Evolutionary conservation across 2,888 invertebrate genomes (phyloP).

Genomic region (Lithosia quadra): DNA sequence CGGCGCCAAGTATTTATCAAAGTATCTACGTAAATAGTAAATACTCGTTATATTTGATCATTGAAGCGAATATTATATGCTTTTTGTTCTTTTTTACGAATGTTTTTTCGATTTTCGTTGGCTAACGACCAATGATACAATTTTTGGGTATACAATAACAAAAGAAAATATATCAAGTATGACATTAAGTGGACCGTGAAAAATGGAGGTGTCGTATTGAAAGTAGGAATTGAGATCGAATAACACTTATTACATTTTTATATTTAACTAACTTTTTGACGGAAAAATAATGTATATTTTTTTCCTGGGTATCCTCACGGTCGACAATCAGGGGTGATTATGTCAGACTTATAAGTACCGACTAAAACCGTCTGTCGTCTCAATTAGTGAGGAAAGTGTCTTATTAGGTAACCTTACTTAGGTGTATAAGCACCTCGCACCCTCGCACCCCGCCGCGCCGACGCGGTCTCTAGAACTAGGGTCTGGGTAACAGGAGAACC

Average conservation of each 20-base stretch:
- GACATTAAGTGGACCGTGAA: slow-evolving; percentile 20
- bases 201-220: slow-evolving; percentile 23
- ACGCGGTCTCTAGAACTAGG: too few relatives aligned
- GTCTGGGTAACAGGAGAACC: too few relatives aligned
- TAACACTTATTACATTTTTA: neutral
- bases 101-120: slow-evolving; percentile 35
- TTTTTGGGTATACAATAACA: slow-evolving; percentile 30
- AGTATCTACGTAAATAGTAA: slow-evolving; percentile 45
- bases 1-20: slow-evolving; percentile 33
- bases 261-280: neutral
- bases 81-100: slow-evolving; percentile 42
- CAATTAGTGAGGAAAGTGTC: too few relatives aligned
- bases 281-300: neutral
- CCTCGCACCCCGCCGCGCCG: too few relatives aligned
- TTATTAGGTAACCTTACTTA: too few relatives aligned
- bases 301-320: too few relatives aligned
- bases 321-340: too few relatives aligned
- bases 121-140: slow-evolving; percentile 45
- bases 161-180: slow-evolving; percentile 26
- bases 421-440: too few relatives aligned
- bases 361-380: too few relatives aligned
- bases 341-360: too few relatives aligned
- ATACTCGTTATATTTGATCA: slow-evolving; percentile 60
- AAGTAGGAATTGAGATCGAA: neutral
- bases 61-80: slow-evolving; percentile 52